A percentile compares a stretch with the other conserved stretches of the same genome.
phyloP scores from a whole-genome alignment of 2,113 vertebrate genomes.

The Gopherus evgoodei region DNA sequence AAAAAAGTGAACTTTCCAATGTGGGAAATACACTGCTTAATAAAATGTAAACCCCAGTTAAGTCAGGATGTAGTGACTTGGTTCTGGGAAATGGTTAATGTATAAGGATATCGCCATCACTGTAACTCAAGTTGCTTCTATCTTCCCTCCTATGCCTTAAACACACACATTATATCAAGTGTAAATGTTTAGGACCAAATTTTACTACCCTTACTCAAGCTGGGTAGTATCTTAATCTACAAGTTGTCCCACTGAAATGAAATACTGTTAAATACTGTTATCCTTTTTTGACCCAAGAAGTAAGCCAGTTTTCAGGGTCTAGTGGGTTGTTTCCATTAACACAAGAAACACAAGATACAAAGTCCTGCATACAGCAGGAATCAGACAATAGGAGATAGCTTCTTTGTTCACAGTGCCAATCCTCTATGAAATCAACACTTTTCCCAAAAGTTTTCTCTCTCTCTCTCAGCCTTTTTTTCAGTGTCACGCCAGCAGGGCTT shows the following conservation, averaged over 20 bases:
- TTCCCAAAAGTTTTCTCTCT: no score
- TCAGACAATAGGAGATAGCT: background rate
- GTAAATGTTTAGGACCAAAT: background rate
- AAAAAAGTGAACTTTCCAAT: background rate
- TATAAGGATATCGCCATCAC: background rate
- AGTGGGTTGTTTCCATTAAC: background rate
- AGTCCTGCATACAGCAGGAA: background rate
- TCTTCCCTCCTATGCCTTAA: background rate
- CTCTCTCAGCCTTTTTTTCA: no score
- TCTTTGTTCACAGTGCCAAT: background rate
- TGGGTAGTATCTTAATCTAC: background rate
- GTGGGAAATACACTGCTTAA: background rate
- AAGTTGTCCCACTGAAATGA: background rate
- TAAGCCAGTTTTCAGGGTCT: background rate
- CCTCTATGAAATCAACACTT: background rate
- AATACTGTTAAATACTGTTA: no score
- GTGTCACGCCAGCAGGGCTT: no score
- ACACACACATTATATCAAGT: background rate
- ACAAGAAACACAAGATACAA: background rate
- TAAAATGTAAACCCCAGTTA: background rate
- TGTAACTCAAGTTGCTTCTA: background rate
- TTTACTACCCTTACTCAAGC: background rate
- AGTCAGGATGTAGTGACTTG: background rate
- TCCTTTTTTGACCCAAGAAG: background rate
- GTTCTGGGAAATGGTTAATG: background rate